phyloP scores from a whole-genome alignment of 2,113 vertebrate species.

The Cynoglossus semilaevis region DNA sequence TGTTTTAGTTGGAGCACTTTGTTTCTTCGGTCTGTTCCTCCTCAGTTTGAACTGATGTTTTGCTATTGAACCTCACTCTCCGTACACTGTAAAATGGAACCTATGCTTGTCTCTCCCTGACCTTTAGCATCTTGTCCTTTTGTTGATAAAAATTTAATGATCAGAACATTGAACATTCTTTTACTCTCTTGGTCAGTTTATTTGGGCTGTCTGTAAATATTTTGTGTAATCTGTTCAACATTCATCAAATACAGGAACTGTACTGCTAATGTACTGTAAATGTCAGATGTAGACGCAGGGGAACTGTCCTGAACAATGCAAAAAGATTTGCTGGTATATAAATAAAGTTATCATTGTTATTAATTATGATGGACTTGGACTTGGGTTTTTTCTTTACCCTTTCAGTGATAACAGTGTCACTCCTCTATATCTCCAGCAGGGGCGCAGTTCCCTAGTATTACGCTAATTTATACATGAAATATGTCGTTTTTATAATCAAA shows the following conservation, averaged over 20 bases:
- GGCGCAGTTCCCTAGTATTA: too few relatives aligned
- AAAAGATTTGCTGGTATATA: conserved; percentile 65
- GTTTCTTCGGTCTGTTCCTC: conserved; percentile 41
- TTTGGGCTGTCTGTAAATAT: conserved; percentile 65
- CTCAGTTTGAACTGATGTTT: too few relatives aligned
- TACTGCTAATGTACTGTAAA: conserved; percentile 67
- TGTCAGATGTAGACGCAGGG: conserved; percentile 68
- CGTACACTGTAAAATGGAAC: conserved; percentile 45
- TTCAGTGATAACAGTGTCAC: too few relatives aligned
- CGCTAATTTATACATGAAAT: too few relatives aligned
- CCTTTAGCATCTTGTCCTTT: conserved; percentile 45
- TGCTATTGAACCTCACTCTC: conserved; percentile 51
- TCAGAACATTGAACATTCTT: conserved; percentile 28
- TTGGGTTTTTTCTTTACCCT: not conserved
- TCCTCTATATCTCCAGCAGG: too few relatives aligned
- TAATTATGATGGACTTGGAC: conserved; percentile 24
- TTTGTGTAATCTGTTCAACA: conserved; percentile 44
- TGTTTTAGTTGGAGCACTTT: not conserved
- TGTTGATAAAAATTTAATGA: conserved; percentile 48
- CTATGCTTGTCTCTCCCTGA: conserved; percentile 54
- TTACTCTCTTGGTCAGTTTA: conserved; percentile 24
- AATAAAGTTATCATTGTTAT: conserved; percentile 69
- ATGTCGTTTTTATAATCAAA: too few relatives aligned
- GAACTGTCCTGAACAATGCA: conserved; percentile 68
- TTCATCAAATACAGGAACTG: conserved; percentile 52